Conservation (phyloP, 2,113 vertebrate genomes). For the Sula dactylatra region DNA sequence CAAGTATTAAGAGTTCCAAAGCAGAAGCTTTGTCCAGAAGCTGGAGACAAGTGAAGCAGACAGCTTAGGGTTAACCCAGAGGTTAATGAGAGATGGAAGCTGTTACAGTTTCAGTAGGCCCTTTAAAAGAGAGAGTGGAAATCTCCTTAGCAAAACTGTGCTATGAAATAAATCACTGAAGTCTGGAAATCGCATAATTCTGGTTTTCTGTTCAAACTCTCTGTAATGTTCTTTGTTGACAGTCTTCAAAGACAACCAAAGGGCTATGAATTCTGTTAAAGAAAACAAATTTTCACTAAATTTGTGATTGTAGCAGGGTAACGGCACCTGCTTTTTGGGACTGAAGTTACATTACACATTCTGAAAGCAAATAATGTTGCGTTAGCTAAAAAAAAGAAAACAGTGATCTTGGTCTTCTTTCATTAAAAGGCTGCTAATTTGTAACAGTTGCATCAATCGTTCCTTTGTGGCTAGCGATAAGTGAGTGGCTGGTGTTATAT, state of each 20-base stretch:
- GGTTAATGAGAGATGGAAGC: background rate
- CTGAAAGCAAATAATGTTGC: background rate
- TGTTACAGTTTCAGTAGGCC: background rate
- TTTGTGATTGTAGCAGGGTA: background rate
- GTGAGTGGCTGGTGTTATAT: background rate
- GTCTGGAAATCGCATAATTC: background rate
- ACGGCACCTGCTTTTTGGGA: background rate
- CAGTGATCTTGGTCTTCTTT: background rate
- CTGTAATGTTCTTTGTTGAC: background rate
- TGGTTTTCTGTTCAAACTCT: background rate
- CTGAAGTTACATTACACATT: background rate
- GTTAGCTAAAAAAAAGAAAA: background rate
- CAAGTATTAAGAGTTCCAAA: background rate
- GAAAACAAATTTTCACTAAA: background rate
- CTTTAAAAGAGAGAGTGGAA: background rate
- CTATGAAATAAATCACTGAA: background rate
- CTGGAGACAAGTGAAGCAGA: background rate
- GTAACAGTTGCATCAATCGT: background rate
- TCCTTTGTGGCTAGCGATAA: background rate
- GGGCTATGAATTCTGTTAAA: background rate
- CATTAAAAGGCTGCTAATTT: background rate
- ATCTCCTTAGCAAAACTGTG: background rate
- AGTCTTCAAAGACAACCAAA: background rate
- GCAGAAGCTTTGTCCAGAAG: background rate
- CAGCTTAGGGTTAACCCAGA: background rate